Base-by-base conservation (phyloP, 35 echinoderm and acorn worm species). In the Heliocidaris tuberculata region DNA sequence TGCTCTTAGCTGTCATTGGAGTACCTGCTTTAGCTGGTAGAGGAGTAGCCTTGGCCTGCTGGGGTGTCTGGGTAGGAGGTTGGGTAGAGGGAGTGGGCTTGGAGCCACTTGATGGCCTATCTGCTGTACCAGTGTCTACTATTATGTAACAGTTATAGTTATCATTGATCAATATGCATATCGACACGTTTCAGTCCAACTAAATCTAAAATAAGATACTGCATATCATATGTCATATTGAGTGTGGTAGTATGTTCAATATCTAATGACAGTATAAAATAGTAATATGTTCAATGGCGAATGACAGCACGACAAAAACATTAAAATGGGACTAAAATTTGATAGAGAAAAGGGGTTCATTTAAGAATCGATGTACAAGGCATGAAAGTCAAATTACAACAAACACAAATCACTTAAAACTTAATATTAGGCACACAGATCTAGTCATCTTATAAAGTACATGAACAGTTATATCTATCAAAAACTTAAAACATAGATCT, bases 21-120 rank as follows among this genome's bases (percentile, higher is more conserved):
- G 91, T 93, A 6, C 48, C 48, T 59, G 31, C 50, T 59, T 93
- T 93, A 13, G 91, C 48, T 24, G 91, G 91, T 30, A 52, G 24
- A 15, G 91, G 91, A 6, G 91, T 93, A 49, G 91, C 91, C 13
- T 93, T 93, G 15, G 56, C 59, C 61, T 94, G 93, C 16, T 94
- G 93, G 56, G 93, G 93, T 31, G 93, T 65, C 91, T 93, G 56
- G 10, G 93, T 85, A 31, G 52, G 93, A 10, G 32, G 56, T 59
- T 93, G 48, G 92, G 48, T 93, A 13, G 93, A 78, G 49, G 30
- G 30, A 9, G 59, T 47, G 30, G 93, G 93, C 59, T 65, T 94
- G 93, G 93, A 47, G 31, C 54, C n/a, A 85, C 65, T 94, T 13
- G 54, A 60, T 12, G 65, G 93, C 13, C 54, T 61, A 31, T 85